phyloP scores from a whole-genome alignment of 2,888 invertebrate genomes.

The Elaeidobius kamerunicus region DNA sequence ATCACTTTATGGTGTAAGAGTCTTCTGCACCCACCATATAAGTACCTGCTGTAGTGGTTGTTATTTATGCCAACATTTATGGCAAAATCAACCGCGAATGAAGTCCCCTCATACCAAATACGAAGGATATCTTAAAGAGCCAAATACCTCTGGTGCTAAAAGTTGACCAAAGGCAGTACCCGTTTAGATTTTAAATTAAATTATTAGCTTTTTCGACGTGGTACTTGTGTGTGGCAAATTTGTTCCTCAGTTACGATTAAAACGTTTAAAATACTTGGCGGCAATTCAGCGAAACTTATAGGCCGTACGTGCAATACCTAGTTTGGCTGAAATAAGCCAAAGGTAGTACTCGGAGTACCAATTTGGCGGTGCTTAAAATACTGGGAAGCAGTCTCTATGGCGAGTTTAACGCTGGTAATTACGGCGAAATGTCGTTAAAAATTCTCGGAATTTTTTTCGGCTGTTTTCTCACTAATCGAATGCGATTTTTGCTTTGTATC shows the following conservation, averaged over 20 bases:
- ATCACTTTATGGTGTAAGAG: too few relatives aligned
- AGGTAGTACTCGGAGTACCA: slow-evolving; percentile 24
- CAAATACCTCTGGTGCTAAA: slow-evolving; percentile 25
- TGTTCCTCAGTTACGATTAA: slow-evolving; percentile 40
- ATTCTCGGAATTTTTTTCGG: slow-evolving; percentile 22
- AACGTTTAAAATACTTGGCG: slow-evolving; percentile 41
- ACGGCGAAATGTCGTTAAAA: slow-evolving; percentile 28
- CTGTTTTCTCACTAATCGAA: slow-evolving; percentile 23
- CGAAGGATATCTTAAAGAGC: slow-evolving; percentile 8
- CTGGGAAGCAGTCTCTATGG: slow-evolving; percentile 31
- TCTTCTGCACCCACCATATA: slow-evolving; percentile 2
- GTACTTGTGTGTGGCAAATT: slow-evolving; percentile 34
- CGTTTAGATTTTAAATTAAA: slow-evolving; percentile 32
- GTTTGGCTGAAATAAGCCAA: slow-evolving; percentile 27
- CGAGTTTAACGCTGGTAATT: slow-evolving; percentile 30
- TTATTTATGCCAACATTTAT: slow-evolving; percentile 7
- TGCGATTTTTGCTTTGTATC: slow-evolving; percentile 6
- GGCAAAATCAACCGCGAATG: neutral
- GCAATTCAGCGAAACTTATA: slow-evolving; percentile 40
- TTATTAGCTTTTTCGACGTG: slow-evolving; percentile 27
- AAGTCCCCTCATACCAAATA: slow-evolving; percentile 10
- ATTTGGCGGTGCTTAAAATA: slow-evolving; percentile 31
- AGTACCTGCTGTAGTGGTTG: neutral
- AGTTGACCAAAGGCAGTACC: slow-evolving; percentile 25
- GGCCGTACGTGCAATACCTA: slow-evolving; percentile 36